phyloP scores from a whole-genome alignment of 2,113 vertebrate species.

The Phoxinus phoxinus region DNA sequence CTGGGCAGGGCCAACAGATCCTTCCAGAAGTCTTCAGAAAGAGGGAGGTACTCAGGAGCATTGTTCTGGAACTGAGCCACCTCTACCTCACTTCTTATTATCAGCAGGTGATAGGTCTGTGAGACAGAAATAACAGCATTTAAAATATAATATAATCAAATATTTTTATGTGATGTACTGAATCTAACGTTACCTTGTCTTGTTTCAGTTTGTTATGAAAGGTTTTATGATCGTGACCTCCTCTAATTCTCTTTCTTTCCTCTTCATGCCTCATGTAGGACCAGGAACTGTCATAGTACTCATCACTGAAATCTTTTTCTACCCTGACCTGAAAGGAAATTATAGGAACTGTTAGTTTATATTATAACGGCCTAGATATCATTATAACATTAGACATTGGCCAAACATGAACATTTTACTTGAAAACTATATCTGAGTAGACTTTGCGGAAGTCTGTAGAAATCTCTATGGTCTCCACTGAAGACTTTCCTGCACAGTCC shows the following conservation, averaged over 20 bases:
- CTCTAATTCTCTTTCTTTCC: conserved; percentile 48
- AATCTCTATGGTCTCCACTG: conserved; percentile 76
- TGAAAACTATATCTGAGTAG: conserved; percentile 89
- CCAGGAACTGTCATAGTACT: conserved; percentile 90
- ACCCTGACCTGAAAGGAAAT: conserved; percentile 79
- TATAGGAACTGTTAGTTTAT: not conserved
- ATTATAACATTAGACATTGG: not conserved
- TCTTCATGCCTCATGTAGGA: conserved; percentile 80
- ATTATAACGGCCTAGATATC: not conserved
- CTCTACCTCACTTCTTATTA: conserved; percentile 88
- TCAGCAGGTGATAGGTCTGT: conserved; percentile 82
- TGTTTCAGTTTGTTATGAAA: conserved; percentile 71
- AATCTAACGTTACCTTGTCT: conserved; percentile 60
- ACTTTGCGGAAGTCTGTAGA: conserved; percentile 85
- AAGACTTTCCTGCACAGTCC: conserved; percentile 91
- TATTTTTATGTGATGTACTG: not conserved
- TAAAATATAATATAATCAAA: conserved; percentile 4
- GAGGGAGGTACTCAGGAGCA: conserved; percentile 82
- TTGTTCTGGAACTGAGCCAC: conserved; percentile 94
- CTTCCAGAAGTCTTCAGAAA: conserved; percentile 89
- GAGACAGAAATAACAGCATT: not conserved
- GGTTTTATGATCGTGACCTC: conserved; percentile 67
- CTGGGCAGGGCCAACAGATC: conserved; percentile 82
- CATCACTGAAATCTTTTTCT: conserved; percentile 87
- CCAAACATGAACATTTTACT: conserved; percentile 68